phyloP scores from a whole-genome alignment of 2,888 invertebrate species.

The Antheraea assamensis region DNA sequence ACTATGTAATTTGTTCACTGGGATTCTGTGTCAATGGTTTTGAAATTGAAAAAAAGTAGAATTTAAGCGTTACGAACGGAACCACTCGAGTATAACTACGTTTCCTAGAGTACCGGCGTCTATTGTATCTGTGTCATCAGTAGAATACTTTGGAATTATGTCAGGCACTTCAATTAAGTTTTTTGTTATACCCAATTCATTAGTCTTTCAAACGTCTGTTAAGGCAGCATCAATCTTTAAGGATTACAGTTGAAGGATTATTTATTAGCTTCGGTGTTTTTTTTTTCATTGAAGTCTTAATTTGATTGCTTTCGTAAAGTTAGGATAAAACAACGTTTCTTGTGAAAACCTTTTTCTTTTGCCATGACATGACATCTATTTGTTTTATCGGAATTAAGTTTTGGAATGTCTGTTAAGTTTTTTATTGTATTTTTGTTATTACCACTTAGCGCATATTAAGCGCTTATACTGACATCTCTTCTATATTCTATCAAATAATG shows the following conservation, averaged over 20 bases:
- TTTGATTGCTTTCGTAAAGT: background rate
- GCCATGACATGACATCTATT: too few species aligned
- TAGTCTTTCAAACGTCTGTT: background rate
- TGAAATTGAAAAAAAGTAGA: conserved; percentile 33
- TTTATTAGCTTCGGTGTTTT: background rate
- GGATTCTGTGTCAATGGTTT: conserved; percentile 38
- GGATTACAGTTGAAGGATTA: conserved; percentile 4
- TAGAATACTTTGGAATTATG: background rate
- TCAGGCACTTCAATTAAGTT: background rate
- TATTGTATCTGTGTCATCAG: background rate
- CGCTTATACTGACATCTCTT: too few species aligned
- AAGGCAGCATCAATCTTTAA: background rate
- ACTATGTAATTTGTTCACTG: conserved; percentile 34
- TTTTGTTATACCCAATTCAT: background rate
- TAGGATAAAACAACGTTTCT: background rate
- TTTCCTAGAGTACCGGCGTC: background rate
- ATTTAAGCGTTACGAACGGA: conserved; percentile 23
- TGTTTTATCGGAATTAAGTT: too few species aligned
- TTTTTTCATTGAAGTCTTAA: background rate
- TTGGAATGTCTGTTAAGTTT: too few species aligned
- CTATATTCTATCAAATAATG: too few species aligned
- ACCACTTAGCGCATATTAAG: too few species aligned
- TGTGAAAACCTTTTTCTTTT: too few species aligned
- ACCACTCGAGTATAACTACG: background rate
- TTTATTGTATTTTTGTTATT: too few species aligned